These are phyloP conservation scores for Palloptera scutellata DNA, from an alignment of 2,888 invertebrate genomes.

Conservation along the genomic window DNA sequence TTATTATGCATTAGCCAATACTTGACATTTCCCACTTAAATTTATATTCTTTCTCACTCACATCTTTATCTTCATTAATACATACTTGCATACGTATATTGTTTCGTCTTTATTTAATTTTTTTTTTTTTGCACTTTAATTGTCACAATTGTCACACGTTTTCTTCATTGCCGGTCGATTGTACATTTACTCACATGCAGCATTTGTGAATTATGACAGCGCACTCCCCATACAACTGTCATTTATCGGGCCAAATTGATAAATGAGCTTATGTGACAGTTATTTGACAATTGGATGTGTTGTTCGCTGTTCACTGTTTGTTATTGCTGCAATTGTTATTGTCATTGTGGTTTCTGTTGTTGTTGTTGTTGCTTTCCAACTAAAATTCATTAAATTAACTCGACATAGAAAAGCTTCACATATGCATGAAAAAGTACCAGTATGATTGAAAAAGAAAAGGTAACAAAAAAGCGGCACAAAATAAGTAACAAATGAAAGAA, in stretches of 20 bases:
- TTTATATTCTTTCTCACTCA: neutral
- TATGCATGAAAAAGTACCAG: neutral
- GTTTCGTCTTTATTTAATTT: no score
- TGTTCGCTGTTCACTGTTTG: constrained; percentile 42
- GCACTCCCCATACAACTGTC: constrained; percentile 23
- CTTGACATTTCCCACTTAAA: neutral
- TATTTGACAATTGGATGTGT: constrained; percentile 56
- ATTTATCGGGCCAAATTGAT: constrained; percentile 37
- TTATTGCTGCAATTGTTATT: constrained; percentile 27
- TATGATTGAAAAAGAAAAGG: constrained; percentile 22
- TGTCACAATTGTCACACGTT: constrained; percentile 19
- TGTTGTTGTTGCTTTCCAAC: constrained; percentile 43
- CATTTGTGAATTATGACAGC: constrained; percentile 23
- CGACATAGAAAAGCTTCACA: constrained; percentile 24
- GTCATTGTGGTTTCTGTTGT: constrained; percentile 38
- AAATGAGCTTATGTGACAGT: constrained; percentile 52
- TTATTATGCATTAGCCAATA: neutral
- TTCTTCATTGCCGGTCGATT: constrained; percentile 9
- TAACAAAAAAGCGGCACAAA: constrained; percentile 18
- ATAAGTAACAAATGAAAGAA: neutral
- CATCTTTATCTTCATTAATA: neutral
- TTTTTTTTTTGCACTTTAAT: constrained; percentile 14
- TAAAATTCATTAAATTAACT: constrained; percentile 31
- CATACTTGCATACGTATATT: neutral
- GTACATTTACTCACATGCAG: constrained; percentile 11